Evolutionary conservation across 1,140 invertebrate genomes (phyloP).

Genomic region (Cydia amplana): DNA sequence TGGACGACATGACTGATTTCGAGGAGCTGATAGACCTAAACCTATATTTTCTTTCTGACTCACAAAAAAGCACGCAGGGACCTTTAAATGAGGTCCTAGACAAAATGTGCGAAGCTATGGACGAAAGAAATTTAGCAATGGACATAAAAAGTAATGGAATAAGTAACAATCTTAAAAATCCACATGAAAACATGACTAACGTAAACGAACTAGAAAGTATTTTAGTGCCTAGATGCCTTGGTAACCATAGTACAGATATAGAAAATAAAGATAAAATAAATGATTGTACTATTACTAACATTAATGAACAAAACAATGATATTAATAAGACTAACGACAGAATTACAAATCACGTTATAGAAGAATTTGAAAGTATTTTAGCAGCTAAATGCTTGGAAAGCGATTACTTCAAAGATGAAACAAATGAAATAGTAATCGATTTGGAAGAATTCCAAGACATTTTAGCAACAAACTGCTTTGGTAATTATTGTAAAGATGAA

Average conservation of each 20-base stretch:
- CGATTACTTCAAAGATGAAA: neutral
- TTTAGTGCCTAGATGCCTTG: neutral
- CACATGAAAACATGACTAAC: too few relatives aligned
- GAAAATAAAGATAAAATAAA: neutral
- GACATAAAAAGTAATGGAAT: neutral
- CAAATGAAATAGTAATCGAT: neutral
- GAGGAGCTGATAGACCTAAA: conserved; percentile 2
- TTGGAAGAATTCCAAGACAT: neutral
- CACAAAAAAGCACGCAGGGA: neutral
- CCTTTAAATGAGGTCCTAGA: conserved; percentile 1
- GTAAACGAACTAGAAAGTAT: too few relatives aligned
- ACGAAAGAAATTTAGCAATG: neutral
- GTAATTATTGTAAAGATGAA: neutral
- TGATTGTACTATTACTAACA: neutral
- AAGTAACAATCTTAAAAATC: too few relatives aligned
- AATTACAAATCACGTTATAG: neutral
- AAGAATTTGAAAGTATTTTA: conserved; percentile 8
- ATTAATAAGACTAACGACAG: neutral
- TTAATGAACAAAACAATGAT: neutral
- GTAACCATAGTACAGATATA: neutral
- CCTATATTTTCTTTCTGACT: neutral
- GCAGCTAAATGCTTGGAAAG: neutral
- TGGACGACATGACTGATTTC: neutral
- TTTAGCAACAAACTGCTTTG: neutral
- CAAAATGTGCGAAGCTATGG: neutral